A percentile compares a stretch with the other conserved stretches of the same genome.
These are phyloP conservation scores for Cremastinae sp. DNA, from an alignment of 2,888 invertebrate species.

Conservation along the genomic window DNA sequence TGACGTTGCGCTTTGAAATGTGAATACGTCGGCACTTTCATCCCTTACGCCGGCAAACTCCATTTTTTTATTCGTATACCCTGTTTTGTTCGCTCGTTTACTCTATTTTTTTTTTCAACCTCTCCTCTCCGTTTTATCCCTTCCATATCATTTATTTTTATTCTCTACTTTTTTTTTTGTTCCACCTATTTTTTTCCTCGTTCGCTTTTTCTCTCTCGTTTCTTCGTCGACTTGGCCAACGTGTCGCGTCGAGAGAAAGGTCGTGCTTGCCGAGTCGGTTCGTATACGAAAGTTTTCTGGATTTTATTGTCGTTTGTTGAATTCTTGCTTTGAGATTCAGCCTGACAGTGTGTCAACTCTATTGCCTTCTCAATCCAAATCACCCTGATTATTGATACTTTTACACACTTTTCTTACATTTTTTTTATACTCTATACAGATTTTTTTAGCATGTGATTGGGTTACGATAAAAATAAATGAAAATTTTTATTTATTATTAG, in stretches of 20 bases:
- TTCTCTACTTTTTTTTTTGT: too few species aligned
- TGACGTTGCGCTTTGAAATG: slow-evolving; percentile 45
- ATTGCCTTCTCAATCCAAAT: too few species aligned
- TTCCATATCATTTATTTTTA: slow-evolving; percentile 46
- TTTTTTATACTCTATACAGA: too few species aligned
- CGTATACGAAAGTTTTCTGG: neutral
- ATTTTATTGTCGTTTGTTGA: neutral
- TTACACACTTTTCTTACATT: too few species aligned
- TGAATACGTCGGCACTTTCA: slow-evolving; percentile 61
- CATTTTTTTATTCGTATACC: slow-evolving; percentile 20
- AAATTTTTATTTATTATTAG: too few species aligned
- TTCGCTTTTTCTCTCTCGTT: too few species aligned
- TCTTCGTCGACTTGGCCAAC: neutral
- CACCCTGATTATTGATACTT: too few species aligned
- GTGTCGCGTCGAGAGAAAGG: neutral
- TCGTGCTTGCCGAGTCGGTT: neutral
- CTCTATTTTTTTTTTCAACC: slow-evolving; percentile 33
- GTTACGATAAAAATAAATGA: too few species aligned
- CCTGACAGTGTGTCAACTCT: too few species aligned
- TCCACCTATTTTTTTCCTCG: too few species aligned
- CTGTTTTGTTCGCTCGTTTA: slow-evolving; percentile 39
- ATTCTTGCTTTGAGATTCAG: neutral
- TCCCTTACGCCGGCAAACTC: slow-evolving; percentile 35
- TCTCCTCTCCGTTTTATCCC: slow-evolving; percentile 30
- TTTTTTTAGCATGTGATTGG: too few species aligned